Base-by-base conservation (phyloP, 1,140 invertebrate species). In the Camponotus vicinus region DNA sequence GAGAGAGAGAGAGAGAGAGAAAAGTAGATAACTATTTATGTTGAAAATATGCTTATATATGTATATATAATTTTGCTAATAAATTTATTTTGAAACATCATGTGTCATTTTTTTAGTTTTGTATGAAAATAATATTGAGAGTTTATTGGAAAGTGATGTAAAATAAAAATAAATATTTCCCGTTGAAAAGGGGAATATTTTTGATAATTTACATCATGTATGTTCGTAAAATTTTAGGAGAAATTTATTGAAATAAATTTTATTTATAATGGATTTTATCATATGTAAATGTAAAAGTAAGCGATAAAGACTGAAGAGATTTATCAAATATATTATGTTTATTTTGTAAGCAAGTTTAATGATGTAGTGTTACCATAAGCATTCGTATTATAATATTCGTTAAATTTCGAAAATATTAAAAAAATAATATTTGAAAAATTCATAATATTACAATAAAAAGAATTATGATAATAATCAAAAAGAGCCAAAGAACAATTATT, bases 81-180 rank as follows among this genome's bases (percentile, higher is more conserved):
- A 42, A 52, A 18, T 18, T 52, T 15, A 5, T 52, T 52, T 52
- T 18, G 49, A 6, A 45, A 45, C 42, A 27, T 27, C 42, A 21
- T 45, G 1, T 45, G 2, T 45, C 21, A 34, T 55, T 40, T 73
- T 40, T 13, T 80, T 40, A 40, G 6, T 40, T 73, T 34, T 37
- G 11, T 59, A 34, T 21, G 27, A 73, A 13, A 73, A 70, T 59
- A 57, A 42, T 42, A 57, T 55, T 18, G 32, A 32, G 13, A 59
- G 55, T 45, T 32, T 73, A 45, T 34, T 21, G 52, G 9, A 21
- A 45, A 73, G 13, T 8, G 6, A 34, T 67, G 21, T 27, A 0
- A 13, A 73, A 59, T 1, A n/a, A 73, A 82, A 82, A 82, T 71
- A 59, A 59, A 71, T 52, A 82, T 71, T 18, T 18, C 27, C 49